Evolutionary conservation across 2,888 invertebrate species (phyloP), one percentile per base, ranked within the genome.

Genomic region (Cryptocephalus primarius): DNA sequence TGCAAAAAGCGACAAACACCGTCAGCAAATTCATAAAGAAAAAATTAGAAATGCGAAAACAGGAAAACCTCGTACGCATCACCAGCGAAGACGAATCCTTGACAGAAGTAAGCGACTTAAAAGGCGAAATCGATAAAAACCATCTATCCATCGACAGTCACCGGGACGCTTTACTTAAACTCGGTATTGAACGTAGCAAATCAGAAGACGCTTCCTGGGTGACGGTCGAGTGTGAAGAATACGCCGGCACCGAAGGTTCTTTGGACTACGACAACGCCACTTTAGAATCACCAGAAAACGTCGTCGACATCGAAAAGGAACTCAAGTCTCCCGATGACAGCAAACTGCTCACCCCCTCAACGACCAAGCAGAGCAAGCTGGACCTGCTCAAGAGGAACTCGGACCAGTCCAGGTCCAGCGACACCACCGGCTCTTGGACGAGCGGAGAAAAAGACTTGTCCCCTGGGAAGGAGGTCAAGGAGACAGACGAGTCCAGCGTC

Each of bases 401-500:
- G 1, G 86, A 86, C 63, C 80, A 85, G 49, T 87, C 87, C 1
- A 75, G 81, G 55, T 87, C 87, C 58, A 87, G 86, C 2, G 87
- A 88, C 60, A 83, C 83, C 0, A 81, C 79, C 4, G 71, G 70
- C 33, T 87, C 87, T 0, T 87, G 85, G 84, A 86, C 86, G 0
- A 84, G 83, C 58, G 80, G 83, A n/a, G 84, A 84, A 63, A 83
- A 82, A 65, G 82, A 82, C 61, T 71, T 73, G 1, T 83, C 82
- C 59, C 83, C 82, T 59, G 81, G 83, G 43, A 50, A 72, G 59
- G 45, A 71, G 62, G 39, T 71, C 48, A 77, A 80, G 49, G 83
- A 83, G 65, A 82, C 82, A 13, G 84, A 85, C 51, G 84, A 85
- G 63, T 84, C 84, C 0, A 84, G 84, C 65, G 77, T 81, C 0